These are phyloP conservation scores for Acanthiza pusilla DNA, from an alignment of 2,797 vertebrate genomes.

Conservation along the genomic window DNA sequence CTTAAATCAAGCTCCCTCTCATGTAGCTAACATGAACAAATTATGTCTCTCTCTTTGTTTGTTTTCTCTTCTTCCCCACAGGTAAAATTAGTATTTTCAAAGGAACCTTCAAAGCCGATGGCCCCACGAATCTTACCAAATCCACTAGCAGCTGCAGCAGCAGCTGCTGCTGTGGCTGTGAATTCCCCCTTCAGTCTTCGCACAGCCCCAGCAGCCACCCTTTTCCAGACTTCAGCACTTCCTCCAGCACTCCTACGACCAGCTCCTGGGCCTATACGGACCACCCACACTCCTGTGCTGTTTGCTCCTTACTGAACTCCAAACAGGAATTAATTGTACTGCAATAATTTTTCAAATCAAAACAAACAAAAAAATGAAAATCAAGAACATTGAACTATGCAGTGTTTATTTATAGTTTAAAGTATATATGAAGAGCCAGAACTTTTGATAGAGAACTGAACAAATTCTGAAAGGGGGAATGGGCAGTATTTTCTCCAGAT, in stretches of 20 bases:
- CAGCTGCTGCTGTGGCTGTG: slow-evolving; percentile 83
- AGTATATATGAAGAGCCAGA: slow-evolving; percentile 78
- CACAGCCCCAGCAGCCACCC: slow-evolving; percentile 78
- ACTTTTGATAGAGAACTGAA: slow-evolving; percentile 79
- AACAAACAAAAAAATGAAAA: slow-evolving; percentile 63
- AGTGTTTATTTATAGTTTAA: slow-evolving; percentile 87
- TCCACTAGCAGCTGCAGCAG: slow-evolving; percentile 81
- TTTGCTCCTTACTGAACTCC: slow-evolving; percentile 91
- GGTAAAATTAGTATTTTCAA: slow-evolving; percentile 87
- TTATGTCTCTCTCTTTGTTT: slow-evolving; percentile 20
- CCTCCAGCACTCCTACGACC: slow-evolving; percentile 88
- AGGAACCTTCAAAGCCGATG: slow-evolving; percentile 87
- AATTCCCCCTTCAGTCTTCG: slow-evolving; percentile 85
- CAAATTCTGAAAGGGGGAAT: slow-evolving; percentile 63
- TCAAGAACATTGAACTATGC: slow-evolving; percentile 92
- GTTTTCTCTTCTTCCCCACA: slow-evolving; percentile 61
- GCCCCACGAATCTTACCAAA: slow-evolving; percentile 85
- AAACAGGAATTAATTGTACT: slow-evolving; percentile 74
- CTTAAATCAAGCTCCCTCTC: background rate
- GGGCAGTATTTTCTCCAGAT: slow-evolving; percentile 73
- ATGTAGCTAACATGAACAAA: background rate
- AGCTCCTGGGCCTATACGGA: slow-evolving; percentile 93
- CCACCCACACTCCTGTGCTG: slow-evolving; percentile 90
- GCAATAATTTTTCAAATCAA: slow-evolving; percentile 89
- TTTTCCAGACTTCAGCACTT: slow-evolving; percentile 90